Conservation (phyloP, 2,113 vertebrate genomes). For the Acanthisitta chloris region DNA sequence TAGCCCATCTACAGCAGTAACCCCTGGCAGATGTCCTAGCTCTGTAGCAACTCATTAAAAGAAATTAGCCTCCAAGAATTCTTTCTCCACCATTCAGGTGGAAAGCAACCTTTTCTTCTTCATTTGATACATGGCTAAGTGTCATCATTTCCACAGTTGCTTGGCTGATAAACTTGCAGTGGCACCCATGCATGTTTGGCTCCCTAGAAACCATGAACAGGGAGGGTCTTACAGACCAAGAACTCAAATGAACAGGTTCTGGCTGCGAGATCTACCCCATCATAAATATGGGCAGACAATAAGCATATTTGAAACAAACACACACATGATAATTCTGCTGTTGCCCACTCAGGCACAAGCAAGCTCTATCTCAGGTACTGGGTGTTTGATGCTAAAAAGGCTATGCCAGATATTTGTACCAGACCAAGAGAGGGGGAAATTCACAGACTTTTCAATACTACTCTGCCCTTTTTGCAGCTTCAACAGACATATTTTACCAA, state of each 20-base stretch:
- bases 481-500: background rate
- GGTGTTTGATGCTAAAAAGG: background rate
- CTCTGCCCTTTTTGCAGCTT: background rate
- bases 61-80: background rate
- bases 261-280: background rate
- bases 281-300: background rate
- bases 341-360: background rate
- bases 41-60: background rate
- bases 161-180: background rate
- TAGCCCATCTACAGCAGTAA: background rate
- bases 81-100: background rate
- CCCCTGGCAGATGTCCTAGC: background rate
- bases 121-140: background rate
- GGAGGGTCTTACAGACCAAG: background rate
- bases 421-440: background rate
- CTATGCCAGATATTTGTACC: background rate
- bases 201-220: background rate
- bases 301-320: background rate
- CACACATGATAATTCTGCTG: fast-evolving
- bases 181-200: background rate
- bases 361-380: background rate
- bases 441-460: background rate
- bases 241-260: background rate
- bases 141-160: background rate
- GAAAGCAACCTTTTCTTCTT: background rate